These are phyloP conservation scores for Drosophila gunungcola DNA, from an alignment of 1,140 invertebrate genomes.

Conservation along the genomic window DNA sequence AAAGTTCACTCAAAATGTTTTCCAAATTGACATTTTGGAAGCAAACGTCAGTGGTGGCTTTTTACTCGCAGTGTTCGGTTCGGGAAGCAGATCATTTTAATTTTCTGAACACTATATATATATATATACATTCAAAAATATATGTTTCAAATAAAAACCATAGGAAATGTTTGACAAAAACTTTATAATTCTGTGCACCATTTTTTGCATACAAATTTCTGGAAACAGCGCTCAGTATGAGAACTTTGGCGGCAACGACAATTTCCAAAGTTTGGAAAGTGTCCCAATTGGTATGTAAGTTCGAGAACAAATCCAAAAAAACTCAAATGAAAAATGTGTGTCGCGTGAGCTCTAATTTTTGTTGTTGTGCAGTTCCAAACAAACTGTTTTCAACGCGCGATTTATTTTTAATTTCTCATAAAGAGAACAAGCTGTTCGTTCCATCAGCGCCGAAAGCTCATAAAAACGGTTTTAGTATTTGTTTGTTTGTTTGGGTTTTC, in stretches of 20 bases:
- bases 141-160: slow-evolving; percentile 16
- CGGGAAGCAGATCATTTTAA: slow-evolving; percentile 1
- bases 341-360: slow-evolving; percentile 23
- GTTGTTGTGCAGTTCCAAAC: slow-evolving; percentile 35
- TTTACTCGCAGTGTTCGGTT: slow-evolving; percentile 42
- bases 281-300: slow-evolving; percentile 69
- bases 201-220: slow-evolving; percentile 19
- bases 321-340: slow-evolving; percentile 33
- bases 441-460: slow-evolving; percentile 79
- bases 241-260: slow-evolving; percentile 39
- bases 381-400: slow-evolving; percentile 48
- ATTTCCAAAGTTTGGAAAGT: slow-evolving; percentile 45
- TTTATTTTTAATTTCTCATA: slow-evolving; percentile 80
- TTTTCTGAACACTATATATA: slow-evolving; percentile 4
- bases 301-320: slow-evolving; percentile 11
- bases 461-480: slow-evolving; percentile 74
- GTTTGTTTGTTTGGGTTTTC: slow-evolving; percentile 68
- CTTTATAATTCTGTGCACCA: slow-evolving; percentile 7
- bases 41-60: slow-evolving; percentile 46
- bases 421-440: slow-evolving; percentile 79
- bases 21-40: slow-evolving; percentile 56
- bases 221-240: slow-evolving; percentile 43
- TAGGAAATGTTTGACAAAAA: slow-evolving; percentile 36
- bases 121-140: slow-evolving; percentile 31
- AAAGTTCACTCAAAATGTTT: slow-evolving; percentile 69